phyloP scores from a whole-genome alignment of 2,888 invertebrate genomes.

The Tenodera sinensis region DNA sequence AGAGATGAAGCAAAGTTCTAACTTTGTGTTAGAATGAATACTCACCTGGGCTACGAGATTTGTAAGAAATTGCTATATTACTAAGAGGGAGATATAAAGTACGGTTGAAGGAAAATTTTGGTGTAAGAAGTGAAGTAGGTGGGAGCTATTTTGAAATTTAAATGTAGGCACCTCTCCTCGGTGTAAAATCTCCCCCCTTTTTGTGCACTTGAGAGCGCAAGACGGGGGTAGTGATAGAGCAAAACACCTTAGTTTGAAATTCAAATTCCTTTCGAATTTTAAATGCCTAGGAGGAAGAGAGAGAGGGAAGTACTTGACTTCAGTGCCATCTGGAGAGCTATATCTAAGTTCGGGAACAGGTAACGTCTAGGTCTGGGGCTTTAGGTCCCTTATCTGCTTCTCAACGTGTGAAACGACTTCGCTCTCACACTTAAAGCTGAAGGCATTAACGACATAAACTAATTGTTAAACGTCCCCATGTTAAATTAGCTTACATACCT shows the following conservation, averaged over 20 bases:
- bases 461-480: neutral
- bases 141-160: slow-evolving; percentile 13
- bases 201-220: neutral
- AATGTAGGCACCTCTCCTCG: slow-evolving; percentile 1
- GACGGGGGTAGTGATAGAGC: neutral
- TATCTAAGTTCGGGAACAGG: neutral
- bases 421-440: neutral
- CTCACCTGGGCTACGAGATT: neutral
- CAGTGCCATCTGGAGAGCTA: neutral
- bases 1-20: no score
- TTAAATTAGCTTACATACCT: no score
- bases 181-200: neutral
- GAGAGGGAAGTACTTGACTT: neutral
- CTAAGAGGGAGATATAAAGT: neutral
- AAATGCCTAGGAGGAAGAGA: neutral
- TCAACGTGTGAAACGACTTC: neutral
- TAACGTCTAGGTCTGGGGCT: neutral
- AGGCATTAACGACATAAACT: neutral
- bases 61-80: neutral
- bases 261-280: slow-evolving; percentile 24
- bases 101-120: neutral
- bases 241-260: slow-evolving; percentile 21
- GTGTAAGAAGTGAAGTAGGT: neutral
- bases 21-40: neutral
- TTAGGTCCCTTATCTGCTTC: neutral